phyloP scores from a whole-genome alignment of 2,797 vertebrate species.

The Thripadectes ignobilis region DNA sequence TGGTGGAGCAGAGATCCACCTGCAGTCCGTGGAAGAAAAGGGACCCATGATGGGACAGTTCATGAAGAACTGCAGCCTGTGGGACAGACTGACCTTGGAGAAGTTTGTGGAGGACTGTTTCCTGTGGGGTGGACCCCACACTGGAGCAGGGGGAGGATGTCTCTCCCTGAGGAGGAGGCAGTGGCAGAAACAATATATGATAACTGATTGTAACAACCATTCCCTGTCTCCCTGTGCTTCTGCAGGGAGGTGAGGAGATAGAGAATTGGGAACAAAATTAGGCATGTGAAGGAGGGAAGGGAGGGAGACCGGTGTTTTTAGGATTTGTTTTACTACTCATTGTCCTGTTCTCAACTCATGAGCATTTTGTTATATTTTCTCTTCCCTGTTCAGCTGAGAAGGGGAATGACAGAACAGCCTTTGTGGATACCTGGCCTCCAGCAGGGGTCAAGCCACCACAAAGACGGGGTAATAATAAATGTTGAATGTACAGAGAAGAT shows the following conservation, averaged over 20 bases:
- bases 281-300: neutral
- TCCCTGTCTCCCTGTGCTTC: too few relatives aligned
- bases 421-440: neutral
- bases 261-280: neutral
- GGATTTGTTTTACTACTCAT: neutral
- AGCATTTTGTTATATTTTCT: neutral
- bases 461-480: neutral
- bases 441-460: neutral
- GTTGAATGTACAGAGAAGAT: neutral
- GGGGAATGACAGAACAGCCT: neutral
- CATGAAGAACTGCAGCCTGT: neutral
- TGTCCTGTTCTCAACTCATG: neutral
- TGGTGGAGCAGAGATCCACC: neutral
- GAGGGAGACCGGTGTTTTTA: neutral
- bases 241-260: neutral
- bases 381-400: neutral
- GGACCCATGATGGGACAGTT: neutral
- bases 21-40: neutral
- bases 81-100: neutral
- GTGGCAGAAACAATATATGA: fast-evolving
- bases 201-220: neutral
- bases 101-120: neutral
- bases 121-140: neutral
- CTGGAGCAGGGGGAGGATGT: neutral
- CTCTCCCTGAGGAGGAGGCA: neutral